Evolutionary conservation across 1,140 invertebrate species (phyloP), one percentile per base, ranked within the genome.

Genomic region (Coenobita brevimanus): DNA sequence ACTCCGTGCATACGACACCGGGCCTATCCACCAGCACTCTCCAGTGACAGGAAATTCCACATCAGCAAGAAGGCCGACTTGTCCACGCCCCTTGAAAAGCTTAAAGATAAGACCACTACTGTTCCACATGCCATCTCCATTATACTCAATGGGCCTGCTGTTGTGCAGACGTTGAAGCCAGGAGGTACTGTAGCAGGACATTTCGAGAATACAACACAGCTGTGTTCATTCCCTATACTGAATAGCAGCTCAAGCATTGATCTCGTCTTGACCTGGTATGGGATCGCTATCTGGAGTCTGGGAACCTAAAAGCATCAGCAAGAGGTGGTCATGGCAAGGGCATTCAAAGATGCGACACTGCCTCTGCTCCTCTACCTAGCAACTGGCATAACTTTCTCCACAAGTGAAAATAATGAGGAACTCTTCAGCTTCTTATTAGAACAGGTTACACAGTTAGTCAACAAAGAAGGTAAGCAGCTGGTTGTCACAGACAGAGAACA

Each of bases 281-380:
- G 54, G 54, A 57, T 57, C n/a, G 54, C 54, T 57, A n/a, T n/a
- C 54, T n/a, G n/a, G n/a, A n/a, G n/a, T n/a, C n/a, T n/a, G n/a
- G n/a, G n/a, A n/a, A n/a, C n/a, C n/a, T n/a, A 57, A 57, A 57
- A 57, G n/a, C 54, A 57, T n/a, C n/a, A n/a, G n/a, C n/a, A n/a
- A n/a, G n/a, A 57, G 10, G 13, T 10, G 54, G n/a, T 10, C 54
- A 13, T 57, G n/a, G n/a, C 13, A 67, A 30, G 6, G 27, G 27
- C 15, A 67, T n/a, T n/a, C 15, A 8, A 67, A 67, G 64, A 67
- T 24, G 64, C 64, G 64, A 8, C 64, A 67, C 64, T 67, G 64
- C 64, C 64, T 67, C 64, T 67, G 64, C 13, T 67, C 64, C 64
- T 67, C 8, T 67, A 67, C 64, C 64, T 67, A 67, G 64, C 64